A percentile compares a stretch with the other conserved stretches of the same genome.
Evolutionary conservation across 1,140 invertebrate genomes (phyloP).

Genomic region (Drosophila mayri): DNA sequence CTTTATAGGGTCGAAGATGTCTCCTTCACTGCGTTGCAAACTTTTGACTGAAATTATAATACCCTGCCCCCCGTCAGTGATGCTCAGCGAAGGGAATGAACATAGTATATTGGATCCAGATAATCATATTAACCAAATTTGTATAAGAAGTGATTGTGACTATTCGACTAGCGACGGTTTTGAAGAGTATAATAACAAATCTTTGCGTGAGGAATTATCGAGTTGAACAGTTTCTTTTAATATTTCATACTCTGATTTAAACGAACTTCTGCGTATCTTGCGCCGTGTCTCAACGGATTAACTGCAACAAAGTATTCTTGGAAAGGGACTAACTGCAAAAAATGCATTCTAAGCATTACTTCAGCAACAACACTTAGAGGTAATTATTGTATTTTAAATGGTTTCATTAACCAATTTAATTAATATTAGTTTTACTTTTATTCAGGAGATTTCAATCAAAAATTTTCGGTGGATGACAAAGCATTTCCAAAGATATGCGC

Average conservation of each 20-base stretch:
- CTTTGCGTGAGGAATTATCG: background rate
- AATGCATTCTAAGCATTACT: too few species aligned
- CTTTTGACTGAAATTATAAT: too few species aligned
- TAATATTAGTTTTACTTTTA: background rate
- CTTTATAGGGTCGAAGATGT: too few species aligned
- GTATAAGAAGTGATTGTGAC: too few species aligned
- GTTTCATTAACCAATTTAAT: background rate
- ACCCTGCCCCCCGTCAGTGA: too few species aligned
- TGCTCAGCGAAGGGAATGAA: too few species aligned
- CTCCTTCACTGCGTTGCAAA: too few species aligned
- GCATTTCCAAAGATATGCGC: background rate
- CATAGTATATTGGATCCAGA: too few species aligned
- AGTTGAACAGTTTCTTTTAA: background rate
- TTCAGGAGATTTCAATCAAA: background rate
- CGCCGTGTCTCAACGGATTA: background rate
- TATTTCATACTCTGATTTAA: background rate
- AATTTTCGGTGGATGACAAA: background rate
- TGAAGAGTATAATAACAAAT: background rate
- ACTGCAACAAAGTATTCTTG: too few species aligned
- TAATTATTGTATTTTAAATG: background rate
- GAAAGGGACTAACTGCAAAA: background rate
- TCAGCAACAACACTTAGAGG: background rate
- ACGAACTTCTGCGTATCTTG: too few species aligned
- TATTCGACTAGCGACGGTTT: too few species aligned
- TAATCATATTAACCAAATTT: too few species aligned